These are phyloP conservation scores for Leptothorax acervorum DNA, from an alignment of 2,888 invertebrate genomes.

Conservation along the genomic window DNA sequence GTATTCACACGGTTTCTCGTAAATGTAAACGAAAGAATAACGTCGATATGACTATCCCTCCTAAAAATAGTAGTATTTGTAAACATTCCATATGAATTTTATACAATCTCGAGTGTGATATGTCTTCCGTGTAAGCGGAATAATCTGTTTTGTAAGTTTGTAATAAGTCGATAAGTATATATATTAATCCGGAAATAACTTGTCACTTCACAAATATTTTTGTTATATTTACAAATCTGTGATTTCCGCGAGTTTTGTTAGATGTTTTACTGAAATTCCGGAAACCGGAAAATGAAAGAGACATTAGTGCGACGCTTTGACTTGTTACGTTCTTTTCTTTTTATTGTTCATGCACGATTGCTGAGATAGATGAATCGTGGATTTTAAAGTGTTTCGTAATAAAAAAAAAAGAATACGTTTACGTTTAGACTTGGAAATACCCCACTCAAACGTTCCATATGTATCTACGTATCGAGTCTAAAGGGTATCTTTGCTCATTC, in stretches of 20 bases:
- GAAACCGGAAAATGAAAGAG: neutral
- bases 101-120: constrained; percentile 14
- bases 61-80: constrained; percentile 25
- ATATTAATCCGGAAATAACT: neutral
- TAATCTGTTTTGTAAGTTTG: constrained; percentile 40
- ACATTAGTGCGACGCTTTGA: neutral
- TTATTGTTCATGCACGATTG: neutral
- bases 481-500: neutral
- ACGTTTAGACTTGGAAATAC: neutral
- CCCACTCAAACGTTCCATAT: neutral
- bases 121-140: neutral
- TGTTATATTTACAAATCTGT: neutral
- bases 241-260: constrained; percentile 7
- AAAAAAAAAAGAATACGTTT: constrained; percentile 21
- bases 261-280: neutral
- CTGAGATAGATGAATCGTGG: neutral
- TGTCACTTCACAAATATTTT: neutral
- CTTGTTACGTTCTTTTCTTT: constrained; percentile 24
- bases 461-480: neutral
- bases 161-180: constrained; percentile 20
- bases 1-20: neutral
- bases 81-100: constrained; percentile 44
- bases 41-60: neutral
- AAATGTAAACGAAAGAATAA: constrained; percentile 2
- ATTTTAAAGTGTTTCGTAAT: constrained; percentile 31